phyloP scores from a whole-genome alignment of 2,888 invertebrate genomes.

The Synanthedon formicaeformis region DNA sequence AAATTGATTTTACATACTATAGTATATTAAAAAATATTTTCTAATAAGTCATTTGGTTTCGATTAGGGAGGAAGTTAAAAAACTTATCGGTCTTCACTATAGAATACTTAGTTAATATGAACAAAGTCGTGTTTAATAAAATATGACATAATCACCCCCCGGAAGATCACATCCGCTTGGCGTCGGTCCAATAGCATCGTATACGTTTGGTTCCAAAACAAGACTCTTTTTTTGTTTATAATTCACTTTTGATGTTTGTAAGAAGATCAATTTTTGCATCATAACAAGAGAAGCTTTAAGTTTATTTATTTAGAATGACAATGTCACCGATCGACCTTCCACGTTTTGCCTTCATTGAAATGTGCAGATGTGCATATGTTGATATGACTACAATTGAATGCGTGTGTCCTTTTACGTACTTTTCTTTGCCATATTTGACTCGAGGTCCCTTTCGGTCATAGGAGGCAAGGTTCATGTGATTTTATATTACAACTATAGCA shows the following conservation, averaged over 20 bases:
- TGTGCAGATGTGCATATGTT: neutral
- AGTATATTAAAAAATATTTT: too few species aligned
- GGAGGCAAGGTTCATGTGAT: neutral
- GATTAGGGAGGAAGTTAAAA: neutral
- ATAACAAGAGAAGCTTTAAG: too few species aligned
- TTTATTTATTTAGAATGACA: slow-evolving; percentile 2
- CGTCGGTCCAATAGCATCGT: slow-evolving; percentile 34
- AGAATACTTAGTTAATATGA: neutral
- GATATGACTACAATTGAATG: slow-evolving; percentile 3
- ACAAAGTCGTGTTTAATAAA: neutral
- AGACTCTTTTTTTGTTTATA: slow-evolving; percentile 18
- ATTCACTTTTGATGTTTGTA: too few species aligned
- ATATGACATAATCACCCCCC: slow-evolving; percentile 46
- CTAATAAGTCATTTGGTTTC: too few species aligned
- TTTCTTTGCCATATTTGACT: slow-evolving; percentile 28
- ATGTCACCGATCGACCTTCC: neutral
- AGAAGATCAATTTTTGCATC: too few species aligned
- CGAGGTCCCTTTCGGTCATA: slow-evolving; percentile 6
- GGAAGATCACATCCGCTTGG: slow-evolving; percentile 65
- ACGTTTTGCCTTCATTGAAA: neutral
- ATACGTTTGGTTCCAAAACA: slow-evolving; percentile 32
- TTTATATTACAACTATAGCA: too few species aligned
- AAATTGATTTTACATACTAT: too few species aligned
- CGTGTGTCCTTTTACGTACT: neutral
- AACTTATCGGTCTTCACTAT: neutral